Percentiles rank a stretch among this genome's conserved stretches.
Conservation (phyloP, 1,140 invertebrate species). For the silkworm (Bombyx mori) region ASM3026992v2 NC_085110.1:17117501-17118000, state of each 20-base stretch:
- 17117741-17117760: conserved; percentile 31
- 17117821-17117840: conserved; percentile 19
- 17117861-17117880: too few species aligned
- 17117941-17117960: too few species aligned
- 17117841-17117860: too few species aligned
- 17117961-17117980: too few species aligned
- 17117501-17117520: too few species aligned
- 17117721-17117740: conserved; percentile 61
- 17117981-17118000: too few species aligned
- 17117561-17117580: too few species aligned
- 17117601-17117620: conserved; percentile 27
- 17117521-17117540: too few species aligned
- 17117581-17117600: conserved; percentile 10
- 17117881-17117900: too few species aligned
- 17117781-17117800: conserved; percentile 21
- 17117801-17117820: conserved; percentile 23
- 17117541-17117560: too few species aligned
- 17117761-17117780: conserved; percentile 65
- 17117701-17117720: conserved; percentile 54
- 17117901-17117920: too few species aligned
- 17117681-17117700: conserved; percentile 51
- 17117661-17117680: conserved; percentile 56
- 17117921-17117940: too few species aligned
- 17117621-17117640: conserved; percentile 64
- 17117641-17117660: conserved; percentile 50